Conservation (phyloP, 64 coral and sea anemone species). For the Pachyseris speciosa region DNA sequence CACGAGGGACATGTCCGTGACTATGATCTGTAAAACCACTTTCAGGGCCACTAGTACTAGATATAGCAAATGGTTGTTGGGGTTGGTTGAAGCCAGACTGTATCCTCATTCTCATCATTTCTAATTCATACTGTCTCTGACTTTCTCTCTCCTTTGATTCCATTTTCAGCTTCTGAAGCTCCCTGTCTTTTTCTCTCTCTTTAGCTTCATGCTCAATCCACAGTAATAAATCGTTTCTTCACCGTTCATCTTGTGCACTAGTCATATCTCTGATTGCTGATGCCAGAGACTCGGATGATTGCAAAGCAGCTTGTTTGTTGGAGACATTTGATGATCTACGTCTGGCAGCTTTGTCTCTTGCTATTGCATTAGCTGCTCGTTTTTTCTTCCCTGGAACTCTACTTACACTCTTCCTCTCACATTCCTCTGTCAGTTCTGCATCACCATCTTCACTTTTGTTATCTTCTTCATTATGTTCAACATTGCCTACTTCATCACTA, state of each 20-base stretch:
- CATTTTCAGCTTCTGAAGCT: constrained; percentile 6
- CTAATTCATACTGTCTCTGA: constrained; percentile 15
- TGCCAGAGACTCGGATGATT: constrained; percentile 42
- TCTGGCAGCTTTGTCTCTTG: constrained; percentile 22
- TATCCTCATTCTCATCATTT: constrained; percentile 37
- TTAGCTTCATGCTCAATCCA: constrained; percentile 54
- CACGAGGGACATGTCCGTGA: too few species aligned
- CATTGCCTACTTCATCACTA: too few species aligned
- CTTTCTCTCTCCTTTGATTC: constrained; percentile 34
- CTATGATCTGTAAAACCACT: too few species aligned
- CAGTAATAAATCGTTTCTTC: constrained; percentile 25
- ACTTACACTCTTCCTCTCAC: neutral
- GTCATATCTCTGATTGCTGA: constrained; percentile 44
- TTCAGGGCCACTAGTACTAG: too few species aligned
- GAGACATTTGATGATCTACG: neutral
- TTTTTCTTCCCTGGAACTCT: neutral
- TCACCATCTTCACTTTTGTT: neutral
- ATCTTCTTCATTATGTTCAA: too few species aligned
- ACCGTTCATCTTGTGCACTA: constrained; percentile 22
- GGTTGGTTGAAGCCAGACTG: neutral
- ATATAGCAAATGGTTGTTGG: neutral
- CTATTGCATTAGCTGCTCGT: neutral
- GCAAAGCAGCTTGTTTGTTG: constrained; percentile 2
- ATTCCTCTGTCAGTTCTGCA: neutral
- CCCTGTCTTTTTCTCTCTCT: constrained; percentile 11